phyloP scores from a whole-genome alignment of 1,140 invertebrate species.

The Macrotrachela quadricornifera region DNA sequence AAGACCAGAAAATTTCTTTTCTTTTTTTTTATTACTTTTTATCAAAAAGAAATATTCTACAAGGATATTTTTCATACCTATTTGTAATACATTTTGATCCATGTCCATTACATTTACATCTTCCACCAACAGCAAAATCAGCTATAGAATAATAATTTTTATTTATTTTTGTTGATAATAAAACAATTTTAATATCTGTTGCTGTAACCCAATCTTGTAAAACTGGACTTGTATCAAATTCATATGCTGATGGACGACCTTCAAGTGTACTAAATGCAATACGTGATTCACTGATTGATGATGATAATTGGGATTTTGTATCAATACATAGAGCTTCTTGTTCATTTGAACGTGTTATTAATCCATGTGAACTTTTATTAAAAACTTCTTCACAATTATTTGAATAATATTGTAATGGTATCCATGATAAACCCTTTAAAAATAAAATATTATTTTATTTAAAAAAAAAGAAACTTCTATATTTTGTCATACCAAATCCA shows the following conservation, averaged over 20 bases:
- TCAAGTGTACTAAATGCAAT: conserved; percentile 91
- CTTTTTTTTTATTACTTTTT: too few species aligned
- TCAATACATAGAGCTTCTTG: conserved; percentile 40
- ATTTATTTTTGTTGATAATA: neutral
- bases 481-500: conserved; percentile 15
- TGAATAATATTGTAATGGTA: conserved; percentile 31
- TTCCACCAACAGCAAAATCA: conserved; percentile 87
- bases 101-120: conserved; percentile 98
- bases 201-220: conserved; percentile 97
- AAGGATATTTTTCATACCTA: neutral
- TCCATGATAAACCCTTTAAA: conserved; percentile 23
- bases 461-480: too few species aligned
- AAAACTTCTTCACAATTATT: conserved; percentile 27
- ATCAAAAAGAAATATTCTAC: too few species aligned
- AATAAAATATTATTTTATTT: too few species aligned
- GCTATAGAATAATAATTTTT: conserved; percentile 45
- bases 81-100: conserved; percentile 55
- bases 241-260: conserved; percentile 67
- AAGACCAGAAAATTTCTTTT: too few species aligned
- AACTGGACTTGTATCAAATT: conserved; percentile 81
- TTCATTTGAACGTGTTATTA: conserved; percentile 27
- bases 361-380: conserved; percentile 15
- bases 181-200: conserved; percentile 72
- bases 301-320: conserved; percentile 12
- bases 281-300: conserved; percentile 32